Conservation (phyloP, 2,888 invertebrate genomes). For the Pristionchus entomophagus region DNA sequence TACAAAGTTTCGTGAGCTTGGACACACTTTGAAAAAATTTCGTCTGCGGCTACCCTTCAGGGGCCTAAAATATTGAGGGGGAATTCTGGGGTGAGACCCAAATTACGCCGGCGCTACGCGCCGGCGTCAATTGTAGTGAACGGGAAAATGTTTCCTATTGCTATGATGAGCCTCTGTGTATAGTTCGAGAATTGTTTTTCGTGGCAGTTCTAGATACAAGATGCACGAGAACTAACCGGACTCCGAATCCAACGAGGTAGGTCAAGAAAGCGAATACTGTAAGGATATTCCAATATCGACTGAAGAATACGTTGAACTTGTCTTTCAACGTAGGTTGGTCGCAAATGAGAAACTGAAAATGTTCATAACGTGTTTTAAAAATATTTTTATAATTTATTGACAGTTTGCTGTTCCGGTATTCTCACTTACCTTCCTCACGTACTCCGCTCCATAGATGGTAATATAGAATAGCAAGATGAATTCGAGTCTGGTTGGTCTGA, state of each 20-base stretch:
- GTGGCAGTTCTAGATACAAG: too few relatives aligned
- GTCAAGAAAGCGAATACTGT: conserved; percentile 78
- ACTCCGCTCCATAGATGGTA: conserved; percentile 69
- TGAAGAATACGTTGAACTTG: conserved; percentile 35
- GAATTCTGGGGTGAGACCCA: too few relatives aligned
- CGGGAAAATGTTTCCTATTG: too few relatives aligned
- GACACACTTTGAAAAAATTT: too few relatives aligned
- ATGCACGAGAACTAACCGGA: conserved; percentile 77
- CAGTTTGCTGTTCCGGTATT: too few relatives aligned
- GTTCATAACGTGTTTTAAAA: not conserved
- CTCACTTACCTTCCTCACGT: conserved; percentile 70
- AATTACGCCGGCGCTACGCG: too few relatives aligned
- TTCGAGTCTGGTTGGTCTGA: conserved; percentile 63
- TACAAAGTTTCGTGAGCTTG: too few relatives aligned
- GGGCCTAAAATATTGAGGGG: too few relatives aligned
- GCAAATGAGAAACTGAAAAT: conserved; percentile 27
- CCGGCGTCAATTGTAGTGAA: too few relatives aligned
- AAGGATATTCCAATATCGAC: conserved; percentile 72
- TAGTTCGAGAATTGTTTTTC: too few relatives aligned
- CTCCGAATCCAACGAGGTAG: conserved; percentile 76
- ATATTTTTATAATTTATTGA: not conserved
- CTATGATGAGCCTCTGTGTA: too few relatives aligned
- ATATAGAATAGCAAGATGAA: conserved; percentile 69
- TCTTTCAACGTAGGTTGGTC: conserved; percentile 16
- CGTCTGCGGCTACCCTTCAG: too few relatives aligned